Percentiles rank a stretch among this genome's conserved stretches.
phyloP scores from a whole-genome alignment of 2,888 invertebrate genomes.

The Listrodromus nycthemerus region DNA sequence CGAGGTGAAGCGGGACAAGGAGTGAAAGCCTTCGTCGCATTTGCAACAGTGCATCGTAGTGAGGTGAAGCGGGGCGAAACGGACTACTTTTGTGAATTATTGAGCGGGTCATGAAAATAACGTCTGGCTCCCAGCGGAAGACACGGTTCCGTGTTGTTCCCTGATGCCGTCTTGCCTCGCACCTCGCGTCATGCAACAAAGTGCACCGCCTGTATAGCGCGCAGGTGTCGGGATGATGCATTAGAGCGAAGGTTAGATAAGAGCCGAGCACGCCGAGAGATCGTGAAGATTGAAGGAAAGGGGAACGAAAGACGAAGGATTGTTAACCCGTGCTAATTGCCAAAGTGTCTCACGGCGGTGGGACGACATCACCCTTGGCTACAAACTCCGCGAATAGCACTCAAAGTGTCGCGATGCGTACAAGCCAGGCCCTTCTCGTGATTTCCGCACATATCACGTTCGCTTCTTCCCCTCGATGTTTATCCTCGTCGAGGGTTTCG shows the following conservation, averaged over 20 bases:
- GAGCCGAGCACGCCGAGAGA: slow-evolving; percentile 21
- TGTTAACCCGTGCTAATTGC: slow-evolving; percentile 68
- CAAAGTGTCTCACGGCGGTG: slow-evolving; percentile 63
- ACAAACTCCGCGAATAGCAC: neutral
- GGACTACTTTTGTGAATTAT: no score
- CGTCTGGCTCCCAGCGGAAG: no score
- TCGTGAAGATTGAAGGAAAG: slow-evolving; percentile 30
- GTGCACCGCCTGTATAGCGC: neutral
- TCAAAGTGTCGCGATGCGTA: slow-evolving; percentile 35
- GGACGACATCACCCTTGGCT: neutral
- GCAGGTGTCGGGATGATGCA: slow-evolving; percentile 22
- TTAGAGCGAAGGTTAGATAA: slow-evolving; percentile 34
- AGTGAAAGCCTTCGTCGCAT: neutral
- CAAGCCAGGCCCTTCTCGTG: slow-evolving; percentile 27
- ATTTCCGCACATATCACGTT: slow-evolving; percentile 13
- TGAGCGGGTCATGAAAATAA: no score
- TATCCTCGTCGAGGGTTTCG: slow-evolving; percentile 48
- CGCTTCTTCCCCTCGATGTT: slow-evolving; percentile 53
- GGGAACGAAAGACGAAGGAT: slow-evolving; percentile 38
- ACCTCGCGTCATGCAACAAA: neutral
- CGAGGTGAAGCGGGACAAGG: neutral
- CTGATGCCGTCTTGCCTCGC: no score
- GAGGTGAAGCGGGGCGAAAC: neutral
- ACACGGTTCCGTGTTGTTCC: no score
- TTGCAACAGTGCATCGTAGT: neutral